Evolutionary conservation across 1,140 invertebrate genomes (phyloP), one percentile per base, ranked within the genome.

Genomic region (Musca vetustissima): DNA sequence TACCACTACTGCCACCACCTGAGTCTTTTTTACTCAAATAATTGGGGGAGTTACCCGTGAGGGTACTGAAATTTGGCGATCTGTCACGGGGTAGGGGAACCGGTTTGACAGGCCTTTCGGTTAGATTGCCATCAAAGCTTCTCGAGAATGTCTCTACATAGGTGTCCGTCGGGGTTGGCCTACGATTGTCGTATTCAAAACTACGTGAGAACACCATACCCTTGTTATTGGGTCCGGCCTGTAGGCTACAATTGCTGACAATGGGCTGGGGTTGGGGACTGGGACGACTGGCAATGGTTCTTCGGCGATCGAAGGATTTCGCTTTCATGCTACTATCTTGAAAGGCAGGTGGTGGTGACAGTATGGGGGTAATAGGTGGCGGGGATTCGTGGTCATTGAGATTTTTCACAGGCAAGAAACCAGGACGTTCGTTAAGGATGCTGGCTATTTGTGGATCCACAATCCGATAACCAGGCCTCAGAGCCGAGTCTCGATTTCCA

Each of bases 341-440:
- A 69, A 85, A 85, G 28, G 84, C 84, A 19, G 84, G 84, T 11
- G 84, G 84, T n/a, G 84, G 84, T 28, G 84, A 85, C 13, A 85
- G 76, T 66, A 85, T 85, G 2, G 84, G 84, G 0, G 84, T 85
- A 8, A 82, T 77, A 36, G 83, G 83, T 17, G 83, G 83, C 43
- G 83, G 83, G 0, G 83, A 77, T 28, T 83, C 81, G 25, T 74
- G 64, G 49, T 79, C 79, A 22, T 73, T 70, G 24, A 73, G 68
- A 36, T 71, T 78, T 36, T 76, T 78, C 0, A 83, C 79, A 13
- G 80, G 81, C 47, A 83, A 69, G 64, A 81, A 83, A 15, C 78
- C 80, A 0, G 81, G 81, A 24, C 81, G 75, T 32, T 82, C 80
- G 43, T 81, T 83, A 0, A 83, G 67, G 66, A 82, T 76, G 57